Percentiles rank a stretch among this genome's conserved stretches.
These are phyloP conservation scores for Thermophis baileyi DNA, from an alignment of 2,113 vertebrate species.

Conservation along the genomic window DNA sequence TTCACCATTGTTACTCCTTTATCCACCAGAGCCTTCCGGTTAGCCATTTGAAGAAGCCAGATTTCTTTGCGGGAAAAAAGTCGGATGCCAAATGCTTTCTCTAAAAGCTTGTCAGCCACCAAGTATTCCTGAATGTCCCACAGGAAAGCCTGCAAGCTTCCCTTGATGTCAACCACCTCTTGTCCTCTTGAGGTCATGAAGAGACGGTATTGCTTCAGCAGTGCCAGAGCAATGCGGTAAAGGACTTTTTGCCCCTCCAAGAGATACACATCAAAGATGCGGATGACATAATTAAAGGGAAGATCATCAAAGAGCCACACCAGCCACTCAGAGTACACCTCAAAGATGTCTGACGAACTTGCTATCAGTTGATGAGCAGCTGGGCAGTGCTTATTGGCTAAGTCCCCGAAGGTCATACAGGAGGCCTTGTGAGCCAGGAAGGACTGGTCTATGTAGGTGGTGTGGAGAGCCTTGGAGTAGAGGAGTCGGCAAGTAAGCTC, in stretches of 20 bases:
- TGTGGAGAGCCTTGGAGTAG: conserved; percentile 74
- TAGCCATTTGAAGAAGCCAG: conserved; percentile 83
- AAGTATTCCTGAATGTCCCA: conserved; percentile 72
- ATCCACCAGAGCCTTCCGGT: conserved; percentile 75
- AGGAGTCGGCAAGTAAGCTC: conserved; percentile 76
- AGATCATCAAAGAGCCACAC: conserved; percentile 84
- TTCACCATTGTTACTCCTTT: conserved; percentile 78
- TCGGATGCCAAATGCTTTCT: conserved; percentile 77
- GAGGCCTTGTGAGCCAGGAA: conserved; percentile 81
- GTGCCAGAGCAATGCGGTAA: conserved; percentile 79
- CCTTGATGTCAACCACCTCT: conserved; percentile 72
- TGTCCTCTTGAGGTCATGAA: conserved; percentile 66
- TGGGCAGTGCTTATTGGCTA: conserved; percentile 83
- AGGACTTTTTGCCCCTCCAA: conserved; percentile 87
- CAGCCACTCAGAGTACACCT: conserved; percentile 85
- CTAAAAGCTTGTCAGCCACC: conserved; percentile 70
- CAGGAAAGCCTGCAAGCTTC: conserved; percentile 76
- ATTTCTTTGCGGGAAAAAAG: conserved; percentile 82
- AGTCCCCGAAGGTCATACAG: conserved; percentile 86
- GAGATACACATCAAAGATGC: conserved; percentile 81
- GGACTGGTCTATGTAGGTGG: conserved; percentile 80
- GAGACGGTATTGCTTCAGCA: conserved; percentile 79
- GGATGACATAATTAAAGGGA: conserved; percentile 79
- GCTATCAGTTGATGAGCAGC: conserved; percentile 82
- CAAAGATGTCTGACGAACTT: conserved; percentile 76